phyloP scores from a whole-genome alignment of 2,888 invertebrate genomes.

The Hirtodrosophila trivittata region DNA sequence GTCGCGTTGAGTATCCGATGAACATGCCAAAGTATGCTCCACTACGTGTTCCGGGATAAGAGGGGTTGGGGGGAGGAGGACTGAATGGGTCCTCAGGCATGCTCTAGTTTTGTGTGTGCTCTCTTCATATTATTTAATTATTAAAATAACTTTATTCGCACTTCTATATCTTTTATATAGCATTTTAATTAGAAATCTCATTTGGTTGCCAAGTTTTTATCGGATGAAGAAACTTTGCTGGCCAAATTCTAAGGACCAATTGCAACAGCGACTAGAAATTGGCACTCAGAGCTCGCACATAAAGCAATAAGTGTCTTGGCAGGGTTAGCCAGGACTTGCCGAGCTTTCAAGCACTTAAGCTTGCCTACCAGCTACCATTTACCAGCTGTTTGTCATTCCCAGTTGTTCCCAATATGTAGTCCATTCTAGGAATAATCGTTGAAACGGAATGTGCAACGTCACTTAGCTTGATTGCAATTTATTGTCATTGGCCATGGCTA shows the following conservation, averaged over 20 bases:
- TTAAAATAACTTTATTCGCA: too few relatives aligned
- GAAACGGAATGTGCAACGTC: conserved; percentile 42
- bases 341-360: too few relatives aligned
- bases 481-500: conserved; percentile 45
- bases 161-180: conserved; percentile 8
- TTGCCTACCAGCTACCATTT: conserved; percentile 23
- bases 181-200: conserved; percentile 28
- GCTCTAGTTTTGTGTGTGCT: too few relatives aligned
- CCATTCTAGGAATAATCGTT: conserved; percentile 3
- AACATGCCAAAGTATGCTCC: conserved; percentile 17
- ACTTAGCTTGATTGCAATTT: conserved; percentile 64
- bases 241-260: too few relatives aligned
- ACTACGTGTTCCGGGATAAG: too few relatives aligned
- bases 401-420: conserved; percentile 1
- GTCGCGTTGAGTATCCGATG: conserved; percentile 8
- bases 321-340: too few relatives aligned
- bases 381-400: conserved; percentile 11
- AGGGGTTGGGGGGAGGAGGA: too few relatives aligned
- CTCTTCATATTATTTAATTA: too few relatives aligned
- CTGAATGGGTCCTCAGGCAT: too few relatives aligned
- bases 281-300: too few relatives aligned
- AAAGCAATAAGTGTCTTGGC: too few relatives aligned
- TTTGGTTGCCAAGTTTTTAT: conserved; percentile 29
- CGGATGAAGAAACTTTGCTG: conserved; percentile 27
- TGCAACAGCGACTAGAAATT: too few relatives aligned